Percentiles rank a stretch among this genome's conserved stretches.
Evolutionary conservation across 2,888 invertebrate genomes (phyloP).

Genomic region (Camponotus fellah): DNA sequence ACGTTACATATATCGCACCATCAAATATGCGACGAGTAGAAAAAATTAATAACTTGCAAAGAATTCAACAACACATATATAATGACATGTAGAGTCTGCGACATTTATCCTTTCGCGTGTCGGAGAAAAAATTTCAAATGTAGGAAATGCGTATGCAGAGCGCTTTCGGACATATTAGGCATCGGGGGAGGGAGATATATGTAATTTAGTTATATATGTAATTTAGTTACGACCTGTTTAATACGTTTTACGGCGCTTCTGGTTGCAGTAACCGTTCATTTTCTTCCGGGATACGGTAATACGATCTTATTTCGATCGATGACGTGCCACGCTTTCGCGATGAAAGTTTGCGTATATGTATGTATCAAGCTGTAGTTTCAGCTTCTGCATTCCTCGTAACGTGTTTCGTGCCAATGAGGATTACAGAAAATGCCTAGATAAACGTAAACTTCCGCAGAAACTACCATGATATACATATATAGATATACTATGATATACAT

Average conservation of each 20-base stretch:
- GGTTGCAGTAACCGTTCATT: conserved; percentile 71
- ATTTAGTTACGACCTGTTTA: conserved; percentile 74
- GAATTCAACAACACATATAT: conserved; percentile 1
- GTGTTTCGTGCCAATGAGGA: conserved; percentile 48
- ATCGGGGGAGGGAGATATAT: conserved; percentile 18
- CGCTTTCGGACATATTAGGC: conserved; percentile 47
- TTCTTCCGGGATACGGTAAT: conserved; percentile 72
- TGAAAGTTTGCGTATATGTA: conserved; percentile 66
- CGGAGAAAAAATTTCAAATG: conserved; percentile 28
- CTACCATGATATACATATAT: background rate
- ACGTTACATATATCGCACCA: background rate
- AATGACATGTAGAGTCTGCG: conserved; percentile 1
- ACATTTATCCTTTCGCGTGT: conserved; percentile 27
- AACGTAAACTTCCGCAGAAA: conserved; percentile 56
- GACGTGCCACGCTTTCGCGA: conserved; percentile 72
- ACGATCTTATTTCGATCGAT: conserved; percentile 62
- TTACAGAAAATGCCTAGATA: conserved; percentile 14
- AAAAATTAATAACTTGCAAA: conserved; percentile 14
- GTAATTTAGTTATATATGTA: conserved; percentile 66
- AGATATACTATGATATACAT: background rate
- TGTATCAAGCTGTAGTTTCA: conserved; percentile 31
- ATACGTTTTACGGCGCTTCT: conserved; percentile 71
- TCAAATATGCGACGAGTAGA: background rate
- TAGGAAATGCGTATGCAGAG: conserved; percentile 33
- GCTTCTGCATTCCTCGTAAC: conserved; percentile 29